phyloP scores from a whole-genome alignment of 1,140 invertebrate species.

The Lordiphosa clarofinis region DNA sequence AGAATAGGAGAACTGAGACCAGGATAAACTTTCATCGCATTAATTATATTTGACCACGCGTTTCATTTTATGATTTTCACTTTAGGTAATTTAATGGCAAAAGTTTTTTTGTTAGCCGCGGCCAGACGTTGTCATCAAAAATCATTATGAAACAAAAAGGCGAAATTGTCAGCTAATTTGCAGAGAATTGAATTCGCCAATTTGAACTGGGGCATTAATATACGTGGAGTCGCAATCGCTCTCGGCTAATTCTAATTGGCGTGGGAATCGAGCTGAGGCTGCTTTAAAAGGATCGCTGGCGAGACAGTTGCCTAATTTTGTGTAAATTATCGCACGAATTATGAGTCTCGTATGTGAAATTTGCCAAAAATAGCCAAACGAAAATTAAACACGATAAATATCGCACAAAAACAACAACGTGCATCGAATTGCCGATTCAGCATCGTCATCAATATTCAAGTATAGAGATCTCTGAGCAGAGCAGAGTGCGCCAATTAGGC shows the following conservation, averaged over 20 bases:
- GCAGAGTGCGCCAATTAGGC: conserved; percentile 55
- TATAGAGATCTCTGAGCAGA: conserved; percentile 33
- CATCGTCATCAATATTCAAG: conserved; percentile 66
- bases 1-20: conserved; percentile 14
- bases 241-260: conserved; percentile 63
- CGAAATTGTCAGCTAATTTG: conserved; percentile 41
- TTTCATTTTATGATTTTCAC: conserved; percentile 54
- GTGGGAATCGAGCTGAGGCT: conserved; percentile 54
- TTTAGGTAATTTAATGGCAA: conserved; percentile 55
- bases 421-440: conserved; percentile 34
- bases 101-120: conserved; percentile 43
- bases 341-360: conserved; percentile 74
- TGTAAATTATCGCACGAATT: conserved; percentile 77
- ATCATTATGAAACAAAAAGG: conserved; percentile 10
- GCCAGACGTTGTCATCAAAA: conserved; percentile 43
- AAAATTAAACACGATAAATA: conserved; percentile 67
- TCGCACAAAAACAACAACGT: conserved; percentile 40
- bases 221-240: no score
- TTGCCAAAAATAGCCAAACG: conserved; percentile 62
- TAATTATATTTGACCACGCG: conserved; percentile 68
- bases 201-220: not conserved
- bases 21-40: conserved; percentile 59
- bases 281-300: conserved; percentile 67
- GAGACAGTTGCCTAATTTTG: conserved; percentile 76
- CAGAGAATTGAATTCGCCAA: conserved; percentile 56